Evolutionary conservation across 2,797 vertebrate genomes (phyloP).

Genomic region (Sebastes baramenuke): DNA sequence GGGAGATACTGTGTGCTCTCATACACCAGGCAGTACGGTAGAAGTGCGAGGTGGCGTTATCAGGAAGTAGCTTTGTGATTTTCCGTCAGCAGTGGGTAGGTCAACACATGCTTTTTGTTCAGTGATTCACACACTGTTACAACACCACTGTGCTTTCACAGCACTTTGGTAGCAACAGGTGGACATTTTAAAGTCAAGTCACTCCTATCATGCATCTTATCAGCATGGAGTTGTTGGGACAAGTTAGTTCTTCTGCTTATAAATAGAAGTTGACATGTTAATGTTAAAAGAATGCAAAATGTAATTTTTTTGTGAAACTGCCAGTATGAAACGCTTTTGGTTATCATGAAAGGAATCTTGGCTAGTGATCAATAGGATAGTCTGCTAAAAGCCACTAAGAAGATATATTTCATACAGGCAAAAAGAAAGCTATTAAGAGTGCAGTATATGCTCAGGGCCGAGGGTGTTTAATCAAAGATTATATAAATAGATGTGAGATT

Average conservation of each 20-base stretch:
- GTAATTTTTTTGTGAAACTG: not conserved
- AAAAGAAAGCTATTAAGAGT: slow-evolving; percentile 23
- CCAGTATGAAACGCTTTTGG: not conserved
- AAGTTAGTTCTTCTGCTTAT: not conserved
- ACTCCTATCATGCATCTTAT: not conserved
- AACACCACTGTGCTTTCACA: not conserved
- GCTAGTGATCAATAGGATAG: slow-evolving; percentile 20
- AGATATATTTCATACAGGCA: slow-evolving; percentile 32
- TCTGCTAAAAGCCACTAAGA: not conserved
- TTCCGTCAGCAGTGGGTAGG: not conserved
- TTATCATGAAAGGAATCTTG: slow-evolving; percentile 27
- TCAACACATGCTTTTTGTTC: slow-evolving; percentile 8
- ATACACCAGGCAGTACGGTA: slow-evolving; percentile 3
- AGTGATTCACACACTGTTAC: slow-evolving; percentile 4
- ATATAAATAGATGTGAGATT: slow-evolving; percentile 40
- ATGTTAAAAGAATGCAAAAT: not conserved
- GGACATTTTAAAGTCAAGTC: not conserved
- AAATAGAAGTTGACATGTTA: not conserved
- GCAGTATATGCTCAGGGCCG: slow-evolving; percentile 10
- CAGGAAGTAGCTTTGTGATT: slow-evolving; percentile 15
- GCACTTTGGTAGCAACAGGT: slow-evolving; percentile 4
- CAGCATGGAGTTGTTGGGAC: not conserved
- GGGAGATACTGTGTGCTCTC: not conserved
- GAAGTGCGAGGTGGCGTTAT: not conserved
- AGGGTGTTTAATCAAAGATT: slow-evolving; percentile 41